Evolutionary conservation across 2,797 vertebrate genomes (phyloP).

Genomic region (Melanotaenia trifasciata): DNA sequence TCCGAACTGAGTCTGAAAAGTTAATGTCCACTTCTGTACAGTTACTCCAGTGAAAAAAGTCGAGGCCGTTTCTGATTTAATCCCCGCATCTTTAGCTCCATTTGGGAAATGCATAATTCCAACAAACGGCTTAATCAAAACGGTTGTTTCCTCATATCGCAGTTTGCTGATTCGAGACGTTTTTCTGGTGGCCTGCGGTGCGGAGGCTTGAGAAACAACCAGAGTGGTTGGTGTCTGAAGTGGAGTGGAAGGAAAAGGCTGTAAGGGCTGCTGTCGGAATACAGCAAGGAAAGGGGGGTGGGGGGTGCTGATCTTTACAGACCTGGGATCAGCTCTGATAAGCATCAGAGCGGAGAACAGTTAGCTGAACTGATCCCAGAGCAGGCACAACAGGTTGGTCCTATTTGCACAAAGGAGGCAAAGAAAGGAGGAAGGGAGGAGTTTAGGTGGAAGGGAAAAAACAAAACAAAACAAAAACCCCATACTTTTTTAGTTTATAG

Average conservation of each 20-base stretch:
- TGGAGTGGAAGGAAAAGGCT: constrained; percentile 64
- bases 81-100: constrained; percentile 31
- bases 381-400: constrained; percentile 69
- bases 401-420: constrained; percentile 19
- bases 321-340: constrained; percentile 44
- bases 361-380: constrained; percentile 43
- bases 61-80: constrained; percentile 8
- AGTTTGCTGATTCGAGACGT: constrained; percentile 30
- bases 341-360: not conserved
- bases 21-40: constrained; percentile 40
- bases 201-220: constrained; percentile 58
- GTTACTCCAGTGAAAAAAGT: constrained; percentile 47
- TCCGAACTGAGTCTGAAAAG: constrained; percentile 48
- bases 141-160: constrained; percentile 39
- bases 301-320: constrained; percentile 9
- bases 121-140: not conserved
- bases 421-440: constrained; percentile 61
- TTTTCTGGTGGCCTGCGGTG: constrained; percentile 18
- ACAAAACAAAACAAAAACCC: too few species aligned
- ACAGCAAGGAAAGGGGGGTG: not conserved
- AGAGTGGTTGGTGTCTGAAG: constrained; percentile 45
- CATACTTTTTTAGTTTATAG: constrained; percentile 58
- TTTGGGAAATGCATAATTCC: constrained; percentile 30
- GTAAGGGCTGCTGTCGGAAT: constrained; percentile 36
- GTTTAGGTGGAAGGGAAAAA: constrained; percentile 8